Percentiles rank a stretch among this genome's conserved stretches.
These are phyloP conservation scores for Tylochromis polylepis DNA, from an alignment of 2,113 vertebrate genomes.

Conservation along the genomic window DNA sequence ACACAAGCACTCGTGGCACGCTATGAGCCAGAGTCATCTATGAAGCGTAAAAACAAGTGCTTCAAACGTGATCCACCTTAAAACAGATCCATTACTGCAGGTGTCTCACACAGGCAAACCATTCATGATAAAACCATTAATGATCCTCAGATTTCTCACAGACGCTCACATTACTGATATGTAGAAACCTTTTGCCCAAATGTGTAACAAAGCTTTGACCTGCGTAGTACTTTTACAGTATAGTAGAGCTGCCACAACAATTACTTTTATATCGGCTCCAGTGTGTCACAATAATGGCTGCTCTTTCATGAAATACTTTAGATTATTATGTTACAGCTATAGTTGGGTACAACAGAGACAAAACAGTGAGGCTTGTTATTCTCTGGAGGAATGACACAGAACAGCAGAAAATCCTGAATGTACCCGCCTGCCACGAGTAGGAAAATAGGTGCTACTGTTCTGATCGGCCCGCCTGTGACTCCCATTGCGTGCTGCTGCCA, in stretches of 20 bases:
- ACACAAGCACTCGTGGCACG: not conserved
- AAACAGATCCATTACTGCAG: not conserved
- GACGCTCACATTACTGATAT: not conserved
- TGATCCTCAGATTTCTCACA: not conserved
- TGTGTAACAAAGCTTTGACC: not conserved
- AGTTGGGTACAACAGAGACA: not conserved
- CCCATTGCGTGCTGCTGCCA: not conserved
- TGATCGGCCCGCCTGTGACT: not conserved
- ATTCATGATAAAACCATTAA: fast-evolving
- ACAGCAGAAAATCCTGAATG: not conserved
- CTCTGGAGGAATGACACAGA: not conserved
- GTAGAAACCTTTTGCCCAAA: not conserved
- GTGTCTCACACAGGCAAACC: not conserved
- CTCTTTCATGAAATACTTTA: not conserved
- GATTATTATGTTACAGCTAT: not conserved
- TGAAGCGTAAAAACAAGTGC: not conserved
- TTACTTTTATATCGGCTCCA: not conserved
- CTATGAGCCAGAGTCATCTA: not conserved
- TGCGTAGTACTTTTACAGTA: fast-evolving
- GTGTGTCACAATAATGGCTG: not conserved
- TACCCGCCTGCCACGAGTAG: not conserved
- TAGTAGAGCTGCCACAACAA: not conserved
- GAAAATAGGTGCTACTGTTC: not conserved
- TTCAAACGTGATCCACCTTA: not conserved
- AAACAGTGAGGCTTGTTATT: not conserved